A percentile compares a stretch with the other conserved stretches of the same genome.
These are phyloP conservation scores for Ormyrus nitidulus DNA, from an alignment of 2,888 invertebrate species.

Conservation along the genomic window DNA sequence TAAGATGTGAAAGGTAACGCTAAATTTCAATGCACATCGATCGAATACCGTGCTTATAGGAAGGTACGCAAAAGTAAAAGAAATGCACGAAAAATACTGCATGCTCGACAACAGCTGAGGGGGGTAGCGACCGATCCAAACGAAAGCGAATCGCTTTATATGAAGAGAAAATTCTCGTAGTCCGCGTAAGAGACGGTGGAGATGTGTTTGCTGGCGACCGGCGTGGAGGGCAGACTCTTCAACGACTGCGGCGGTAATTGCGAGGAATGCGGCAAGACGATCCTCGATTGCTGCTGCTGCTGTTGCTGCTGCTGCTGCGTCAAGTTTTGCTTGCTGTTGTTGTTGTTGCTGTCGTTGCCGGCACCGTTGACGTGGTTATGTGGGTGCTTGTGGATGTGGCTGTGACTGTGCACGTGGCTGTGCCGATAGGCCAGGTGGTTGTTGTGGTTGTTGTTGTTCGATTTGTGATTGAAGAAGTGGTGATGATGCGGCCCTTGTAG, in stretches of 20 bases:
- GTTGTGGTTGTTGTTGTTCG: conserved; percentile 61
- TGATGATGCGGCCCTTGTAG: conserved; percentile 72
- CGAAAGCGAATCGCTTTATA: conserved; percentile 71
- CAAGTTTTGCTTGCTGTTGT: conserved; percentile 8
- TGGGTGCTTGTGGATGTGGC: conserved; percentile 72
- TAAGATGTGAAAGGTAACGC: conserved; percentile 15
- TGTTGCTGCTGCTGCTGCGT: conserved; percentile 54
- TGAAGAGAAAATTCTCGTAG: conserved; percentile 83
- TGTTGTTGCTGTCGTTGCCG: conserved; percentile 45
- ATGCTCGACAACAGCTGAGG: not conserved
- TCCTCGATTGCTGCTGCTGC: conserved; percentile 60
- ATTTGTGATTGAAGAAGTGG: conserved; percentile 69
- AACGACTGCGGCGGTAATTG: conserved; percentile 65
- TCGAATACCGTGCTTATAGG: not conserved
- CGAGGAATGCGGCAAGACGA: conserved; percentile 62
- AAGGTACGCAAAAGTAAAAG: not conserved
- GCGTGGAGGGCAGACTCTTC: conserved; percentile 73
- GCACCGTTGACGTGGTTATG: conserved; percentile 69
- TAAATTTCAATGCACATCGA: conserved; percentile 2
- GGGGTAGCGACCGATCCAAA: not conserved
- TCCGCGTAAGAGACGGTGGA: conserved; percentile 77
- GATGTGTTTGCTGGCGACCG: conserved; percentile 71
- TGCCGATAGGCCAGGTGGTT: conserved; percentile 58
- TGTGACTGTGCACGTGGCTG: conserved; percentile 61
- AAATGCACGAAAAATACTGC: conserved; percentile 32